These are phyloP conservation scores for Entelurus aequoreus DNA, from an alignment of 2,113 vertebrate species.

Conservation along the genomic window DNA sequence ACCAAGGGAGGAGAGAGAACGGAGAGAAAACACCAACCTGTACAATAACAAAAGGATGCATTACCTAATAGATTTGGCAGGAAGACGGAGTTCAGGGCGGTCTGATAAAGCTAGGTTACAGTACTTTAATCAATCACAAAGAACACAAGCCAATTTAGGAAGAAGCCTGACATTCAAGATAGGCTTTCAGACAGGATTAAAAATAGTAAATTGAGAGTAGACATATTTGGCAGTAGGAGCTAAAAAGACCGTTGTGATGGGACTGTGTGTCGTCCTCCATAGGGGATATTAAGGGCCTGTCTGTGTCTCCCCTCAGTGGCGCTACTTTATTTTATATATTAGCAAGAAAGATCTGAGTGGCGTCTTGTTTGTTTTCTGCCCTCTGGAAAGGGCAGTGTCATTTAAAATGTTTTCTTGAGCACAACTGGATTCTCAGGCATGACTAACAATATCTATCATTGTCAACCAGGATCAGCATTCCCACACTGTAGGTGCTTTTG, in stretches of 20 bases:
- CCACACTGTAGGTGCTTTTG: background rate
- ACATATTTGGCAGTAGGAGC: conserved; percentile 52
- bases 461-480: conserved; percentile 12
- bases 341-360: conserved; percentile 24
- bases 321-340: conserved; percentile 10
- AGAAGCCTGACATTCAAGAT: conserved; percentile 71
- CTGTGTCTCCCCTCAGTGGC: conserved; percentile 20
- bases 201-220: conserved; percentile 63
- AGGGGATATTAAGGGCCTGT: conserved; percentile 50
- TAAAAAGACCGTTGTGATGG: conserved; percentile 47
- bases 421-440: conserved; percentile 39
- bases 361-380: conserved; percentile 28
- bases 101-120: conserved; percentile 70
- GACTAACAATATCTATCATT: conserved; percentile 41
- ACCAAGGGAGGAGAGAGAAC: conserved; percentile 18
- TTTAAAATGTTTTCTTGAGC: conserved; percentile 51
- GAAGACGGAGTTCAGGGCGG: conserved; percentile 57
- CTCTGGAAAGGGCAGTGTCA: conserved; percentile 47
- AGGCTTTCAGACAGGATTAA: conserved; percentile 75
- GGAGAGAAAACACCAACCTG: conserved; percentile 31
- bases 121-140: conserved; percentile 77
- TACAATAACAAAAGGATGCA: conserved; percentile 70
- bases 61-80: conserved; percentile 79
- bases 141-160: conserved; percentile 71
- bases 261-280: conserved; percentile 40